phyloP scores from a whole-genome alignment of 2,113 vertebrate genomes.

The Nycticorax nycticorax region DNA sequence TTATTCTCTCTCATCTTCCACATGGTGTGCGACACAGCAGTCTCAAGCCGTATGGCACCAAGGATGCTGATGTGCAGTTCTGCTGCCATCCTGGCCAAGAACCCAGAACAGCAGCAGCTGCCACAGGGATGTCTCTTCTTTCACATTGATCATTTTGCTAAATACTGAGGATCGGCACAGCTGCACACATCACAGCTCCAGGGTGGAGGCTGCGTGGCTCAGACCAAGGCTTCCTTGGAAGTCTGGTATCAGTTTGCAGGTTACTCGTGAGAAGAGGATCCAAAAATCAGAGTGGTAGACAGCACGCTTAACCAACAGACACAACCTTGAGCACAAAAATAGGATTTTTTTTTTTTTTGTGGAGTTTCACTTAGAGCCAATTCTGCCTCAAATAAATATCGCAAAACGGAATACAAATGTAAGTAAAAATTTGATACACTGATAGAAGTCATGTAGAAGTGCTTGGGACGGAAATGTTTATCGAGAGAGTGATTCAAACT shows the following conservation, averaged over 20 bases:
- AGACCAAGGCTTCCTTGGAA: background rate
- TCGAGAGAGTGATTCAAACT: background rate
- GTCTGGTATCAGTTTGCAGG: background rate
- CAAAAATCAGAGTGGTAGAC: background rate
- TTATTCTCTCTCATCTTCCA: slow-evolving; percentile 59
- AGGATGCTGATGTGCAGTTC: background rate
- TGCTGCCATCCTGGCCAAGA: background rate
- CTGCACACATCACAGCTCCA: background rate
- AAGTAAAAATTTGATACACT: background rate
- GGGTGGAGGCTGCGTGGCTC: background rate
- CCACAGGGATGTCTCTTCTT: background rate
- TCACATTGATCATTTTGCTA: slow-evolving; percentile 11
- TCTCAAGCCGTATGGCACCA: slow-evolving; percentile 2
- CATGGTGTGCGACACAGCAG: background rate
- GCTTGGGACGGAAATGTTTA: background rate
- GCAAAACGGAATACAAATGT: background rate
- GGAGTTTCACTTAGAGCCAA: background rate
- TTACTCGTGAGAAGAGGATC: background rate
- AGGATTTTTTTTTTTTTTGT: background rate
- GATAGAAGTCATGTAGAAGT: background rate
- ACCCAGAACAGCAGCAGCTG: slow-evolving; percentile 40
- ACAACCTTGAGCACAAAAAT: background rate
- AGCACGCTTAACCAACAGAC: background rate
- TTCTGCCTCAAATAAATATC: background rate
- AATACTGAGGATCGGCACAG: background rate